Evolutionary conservation across 2,888 invertebrate species (phyloP).

Genomic region (Cheilosia variabilis): DNA sequence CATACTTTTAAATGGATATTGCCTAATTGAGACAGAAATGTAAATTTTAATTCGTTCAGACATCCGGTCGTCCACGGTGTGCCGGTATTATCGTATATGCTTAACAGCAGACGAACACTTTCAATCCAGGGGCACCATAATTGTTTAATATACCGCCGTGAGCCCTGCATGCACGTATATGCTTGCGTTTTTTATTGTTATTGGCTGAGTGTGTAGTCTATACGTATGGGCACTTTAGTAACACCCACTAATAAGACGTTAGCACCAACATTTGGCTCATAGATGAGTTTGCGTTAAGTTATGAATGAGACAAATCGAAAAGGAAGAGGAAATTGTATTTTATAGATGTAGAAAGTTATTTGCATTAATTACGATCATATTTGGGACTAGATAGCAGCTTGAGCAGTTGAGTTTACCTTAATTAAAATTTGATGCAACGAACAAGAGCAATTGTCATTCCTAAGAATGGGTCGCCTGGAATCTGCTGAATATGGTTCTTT

Average conservation of each 20-base stretch:
- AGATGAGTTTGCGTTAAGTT: conserved; percentile 41
- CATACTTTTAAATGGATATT: conserved; percentile 38
- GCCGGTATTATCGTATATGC: background rate
- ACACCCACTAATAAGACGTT: conserved; percentile 39
- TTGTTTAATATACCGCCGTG: conserved; percentile 30
- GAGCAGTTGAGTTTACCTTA: conserved; percentile 65
- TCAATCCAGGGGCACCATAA: conserved; percentile 22
- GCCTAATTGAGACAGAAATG: conserved; percentile 29
- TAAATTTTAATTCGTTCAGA: conserved; percentile 46
- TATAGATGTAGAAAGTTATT: conserved; percentile 10
- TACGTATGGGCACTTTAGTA: conserved; percentile 33
- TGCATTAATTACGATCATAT: background rate
- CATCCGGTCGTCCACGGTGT: conserved; percentile 47
- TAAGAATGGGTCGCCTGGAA: conserved; percentile 32
- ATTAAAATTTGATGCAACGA: conserved; percentile 77
- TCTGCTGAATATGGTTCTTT: conserved; percentile 25
- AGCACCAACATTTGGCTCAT: conserved; percentile 19
- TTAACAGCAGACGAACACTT: conserved; percentile 25
- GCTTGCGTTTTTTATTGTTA: conserved; percentile 19
- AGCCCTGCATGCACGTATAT: conserved; percentile 44
- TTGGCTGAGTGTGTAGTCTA: background rate
- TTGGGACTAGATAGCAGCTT: too few species aligned
- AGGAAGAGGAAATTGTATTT: conserved; percentile 22
- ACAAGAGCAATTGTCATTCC: conserved; percentile 74
- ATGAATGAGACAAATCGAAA: conserved; percentile 16